Percentiles rank a stretch among this genome's conserved stretches.
phyloP scores from a whole-genome alignment of 2,797 vertebrate genomes.

The Sebastiscus tertius region DNA sequence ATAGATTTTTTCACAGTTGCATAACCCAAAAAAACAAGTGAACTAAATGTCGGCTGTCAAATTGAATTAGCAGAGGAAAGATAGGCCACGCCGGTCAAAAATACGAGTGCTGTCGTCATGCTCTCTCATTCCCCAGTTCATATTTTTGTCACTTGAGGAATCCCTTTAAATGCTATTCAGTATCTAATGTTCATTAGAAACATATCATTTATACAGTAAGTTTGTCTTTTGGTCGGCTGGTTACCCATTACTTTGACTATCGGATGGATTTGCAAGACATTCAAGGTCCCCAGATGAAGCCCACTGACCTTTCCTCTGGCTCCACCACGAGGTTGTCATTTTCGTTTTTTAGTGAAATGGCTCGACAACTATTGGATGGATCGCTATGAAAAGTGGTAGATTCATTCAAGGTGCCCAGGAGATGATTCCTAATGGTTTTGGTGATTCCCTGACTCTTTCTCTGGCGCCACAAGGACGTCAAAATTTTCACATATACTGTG shows the following conservation, averaged over 20 bases:
- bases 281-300: background rate
- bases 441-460: too few relatives aligned
- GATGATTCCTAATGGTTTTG: background rate
- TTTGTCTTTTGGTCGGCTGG: background rate
- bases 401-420: background rate
- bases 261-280: background rate
- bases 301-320: background rate
- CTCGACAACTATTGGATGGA: too few relatives aligned
- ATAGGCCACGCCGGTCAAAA: background rate
- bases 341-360: background rate
- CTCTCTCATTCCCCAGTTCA: background rate
- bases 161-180: background rate
- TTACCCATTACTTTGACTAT: background rate
- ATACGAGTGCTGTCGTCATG: background rate
- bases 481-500: too few relatives aligned
- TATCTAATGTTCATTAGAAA: background rate
- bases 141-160: background rate
- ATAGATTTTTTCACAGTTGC: slow-evolving; percentile 52
- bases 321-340: background rate
- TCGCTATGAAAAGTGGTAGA: background rate
- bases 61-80: slow-evolving; percentile 21
- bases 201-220: background rate
- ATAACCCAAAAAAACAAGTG: slow-evolving; percentile 34
- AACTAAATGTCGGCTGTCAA: slow-evolving; percentile 40
- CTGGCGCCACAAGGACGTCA: too few relatives aligned